Base-by-base conservation (phyloP, 1,140 invertebrate genomes). In the Atta colombica region DNA sequence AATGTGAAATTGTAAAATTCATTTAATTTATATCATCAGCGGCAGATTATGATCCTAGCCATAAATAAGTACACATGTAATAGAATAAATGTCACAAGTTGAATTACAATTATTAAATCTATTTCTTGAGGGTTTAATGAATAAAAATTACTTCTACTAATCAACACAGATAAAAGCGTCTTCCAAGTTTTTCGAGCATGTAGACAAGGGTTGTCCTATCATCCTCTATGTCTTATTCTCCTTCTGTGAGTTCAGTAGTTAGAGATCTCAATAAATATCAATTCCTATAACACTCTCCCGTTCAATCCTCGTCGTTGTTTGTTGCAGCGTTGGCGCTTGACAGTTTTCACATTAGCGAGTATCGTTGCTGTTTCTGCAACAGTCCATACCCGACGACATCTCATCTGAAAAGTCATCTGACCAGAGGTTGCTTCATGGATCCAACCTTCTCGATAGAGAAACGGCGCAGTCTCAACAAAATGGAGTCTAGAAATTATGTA, bases 311-410 rank as follows among this genome's bases (percentile, higher is more conserved):
- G n/a, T 65, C 39, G 21, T 90, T 89, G 28, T 87, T 28, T 90
- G 87, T 90, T 90, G 18, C 89, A 90, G 88, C 49, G 1, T 77
- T 16, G 31, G 5, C 28, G 12, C 39, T 21, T 5, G 25, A 85
- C 6, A 58, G 28, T 58, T 53, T 18, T 35, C 49, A 31, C 18
- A 49, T 60, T 2, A 53, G 53, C 0, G 82, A 89, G 12, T 87
- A 86, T 84, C 90, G 90, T n/a, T 93, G 89, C 68, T 51, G 85
- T 61, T 91, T 87, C 75, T 92, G 91, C 87, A 88, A 93, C 55
- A 86, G 87, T 82, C 77, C 84, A 8, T 93, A 91, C 31, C 87
- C 89, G 25, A 72, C 82, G 25, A 35, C 39, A 8, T 78, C 89
- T 3, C 89, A 91, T 85, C 63, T 93, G 12, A 93, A 92, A 51